Percentiles rank a stretch among this genome's conserved stretches.
Conservation (phyloP, 2,888 invertebrate species). For the Agrotis exclamationis region DNA sequence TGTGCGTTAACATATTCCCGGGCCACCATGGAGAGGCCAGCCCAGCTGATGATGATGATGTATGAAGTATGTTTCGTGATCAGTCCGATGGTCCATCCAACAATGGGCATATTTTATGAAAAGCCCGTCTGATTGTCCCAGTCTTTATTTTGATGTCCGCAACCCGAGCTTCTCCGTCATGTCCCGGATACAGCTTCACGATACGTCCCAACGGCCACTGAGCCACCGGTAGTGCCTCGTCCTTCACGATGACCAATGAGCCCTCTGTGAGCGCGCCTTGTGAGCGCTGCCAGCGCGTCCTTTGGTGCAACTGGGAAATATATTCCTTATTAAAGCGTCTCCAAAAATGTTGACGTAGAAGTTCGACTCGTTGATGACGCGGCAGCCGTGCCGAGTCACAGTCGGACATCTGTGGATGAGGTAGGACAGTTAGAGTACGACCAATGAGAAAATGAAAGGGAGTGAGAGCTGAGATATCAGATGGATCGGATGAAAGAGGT, state of each 20-base stretch:
- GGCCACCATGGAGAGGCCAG: too few relatives aligned
- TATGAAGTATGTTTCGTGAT: too few relatives aligned
- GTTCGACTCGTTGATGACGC: background rate
- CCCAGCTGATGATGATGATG: too few relatives aligned
- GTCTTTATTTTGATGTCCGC: too few relatives aligned
- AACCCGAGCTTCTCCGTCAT: too few relatives aligned
- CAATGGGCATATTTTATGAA: too few relatives aligned
- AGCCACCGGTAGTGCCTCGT: slow-evolving; percentile 10
- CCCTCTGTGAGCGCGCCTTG: slow-evolving; percentile 10
- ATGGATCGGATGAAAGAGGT: too few relatives aligned
- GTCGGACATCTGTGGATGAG: slow-evolving; percentile 1
- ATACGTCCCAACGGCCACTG: slow-evolving; percentile 19
- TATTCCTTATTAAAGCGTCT: slow-evolving; percentile 2
- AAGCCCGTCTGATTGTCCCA: too few relatives aligned
- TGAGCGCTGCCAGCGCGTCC: slow-evolving; percentile 4
- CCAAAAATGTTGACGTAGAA: background rate
- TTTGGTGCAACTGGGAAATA: slow-evolving; percentile 1
- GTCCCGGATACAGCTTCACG: slow-evolving; percentile 11
- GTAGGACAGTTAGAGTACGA: background rate
- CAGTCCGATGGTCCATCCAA: too few relatives aligned
- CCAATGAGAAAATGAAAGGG: background rate
- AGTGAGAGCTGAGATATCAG: background rate
- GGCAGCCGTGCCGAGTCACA: background rate
- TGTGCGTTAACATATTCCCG: too few relatives aligned
- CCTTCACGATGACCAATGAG: slow-evolving; percentile 17